Percentiles rank a stretch among this genome's conserved stretches.
Conservation (phyloP, 2,888 invertebrate genomes). For the Melangyna quadrimaculata region DNA sequence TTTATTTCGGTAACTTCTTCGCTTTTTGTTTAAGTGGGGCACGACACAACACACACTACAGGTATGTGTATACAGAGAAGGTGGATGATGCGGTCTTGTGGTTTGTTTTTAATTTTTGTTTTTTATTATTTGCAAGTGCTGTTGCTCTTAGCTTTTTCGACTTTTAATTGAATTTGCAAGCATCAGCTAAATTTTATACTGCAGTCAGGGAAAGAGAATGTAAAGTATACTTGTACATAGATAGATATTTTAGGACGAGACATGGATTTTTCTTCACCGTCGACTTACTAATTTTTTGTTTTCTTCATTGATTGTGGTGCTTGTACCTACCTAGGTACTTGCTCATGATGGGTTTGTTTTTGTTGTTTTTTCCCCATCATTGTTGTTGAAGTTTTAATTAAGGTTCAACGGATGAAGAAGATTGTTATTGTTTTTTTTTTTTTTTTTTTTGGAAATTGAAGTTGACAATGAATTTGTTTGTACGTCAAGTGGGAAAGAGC, state of each 20-base stretch:
- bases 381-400: slow-evolving; percentile 53
- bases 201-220: neutral
- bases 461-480: slow-evolving; percentile 40
- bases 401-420: slow-evolving; percentile 28
- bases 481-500: neutral
- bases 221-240: neutral
- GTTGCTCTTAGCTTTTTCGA: slow-evolving; percentile 18
- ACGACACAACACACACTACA: neutral
- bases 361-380: neutral
- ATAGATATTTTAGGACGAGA: neutral
- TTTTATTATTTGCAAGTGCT: slow-evolving; percentile 2
- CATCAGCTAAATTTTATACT: slow-evolving; percentile 35
- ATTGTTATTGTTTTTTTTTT: slow-evolving; percentile 6
- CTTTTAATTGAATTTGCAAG: slow-evolving; percentile 38
- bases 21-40: slow-evolving; percentile 35
- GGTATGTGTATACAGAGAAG: neutral
- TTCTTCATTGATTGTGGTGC: neutral
- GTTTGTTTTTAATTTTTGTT: slow-evolving; percentile 22
- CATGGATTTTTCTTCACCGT: neutral
- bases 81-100: slow-evolving; percentile 15
- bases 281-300: neutral
- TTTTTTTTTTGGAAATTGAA: neutral
- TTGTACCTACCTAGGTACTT: neutral
- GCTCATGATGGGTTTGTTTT: neutral
- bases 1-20: slow-evolving; percentile 30